phyloP scores from a whole-genome alignment of 2,113 vertebrate species.

The Catharus minimus region DNA sequence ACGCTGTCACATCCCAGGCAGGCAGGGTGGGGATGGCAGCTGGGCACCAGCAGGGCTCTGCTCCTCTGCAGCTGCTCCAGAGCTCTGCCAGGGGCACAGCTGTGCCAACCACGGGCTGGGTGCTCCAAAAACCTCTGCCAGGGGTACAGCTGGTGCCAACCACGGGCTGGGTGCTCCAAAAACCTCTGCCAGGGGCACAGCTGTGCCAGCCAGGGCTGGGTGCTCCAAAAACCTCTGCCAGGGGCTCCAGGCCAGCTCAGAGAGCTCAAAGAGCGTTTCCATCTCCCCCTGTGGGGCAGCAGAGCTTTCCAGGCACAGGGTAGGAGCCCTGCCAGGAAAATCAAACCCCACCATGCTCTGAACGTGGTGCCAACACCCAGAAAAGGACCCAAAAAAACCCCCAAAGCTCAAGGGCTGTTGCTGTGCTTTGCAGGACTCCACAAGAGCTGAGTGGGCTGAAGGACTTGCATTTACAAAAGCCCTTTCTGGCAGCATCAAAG shows the following conservation, averaged over 20 bases:
- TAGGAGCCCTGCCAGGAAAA: not conserved
- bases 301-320: not conserved
- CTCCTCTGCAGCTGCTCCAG: not conserved
- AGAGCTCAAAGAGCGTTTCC: not conserved
- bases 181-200: not conserved
- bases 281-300: not conserved
- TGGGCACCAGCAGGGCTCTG: not conserved
- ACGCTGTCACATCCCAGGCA: not conserved
- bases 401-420: not conserved
- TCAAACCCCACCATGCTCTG: not conserved
- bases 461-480: not conserved
- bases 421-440: not conserved
- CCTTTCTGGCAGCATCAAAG: not conserved
- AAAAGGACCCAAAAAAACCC: not conserved
- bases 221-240: not conserved
- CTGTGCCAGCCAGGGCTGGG: not conserved
- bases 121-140: not conserved
- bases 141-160: too few relatives aligned
- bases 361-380: accelerated
- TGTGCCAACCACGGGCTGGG: not conserved
- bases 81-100: accelerated
- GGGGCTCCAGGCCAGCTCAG: not conserved
- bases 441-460: not conserved
- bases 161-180: too few relatives aligned
- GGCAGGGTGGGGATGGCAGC: accelerated